Conservation (phyloP, 2,797 vertebrate species). For the Pelodytes ibericus region DNA sequence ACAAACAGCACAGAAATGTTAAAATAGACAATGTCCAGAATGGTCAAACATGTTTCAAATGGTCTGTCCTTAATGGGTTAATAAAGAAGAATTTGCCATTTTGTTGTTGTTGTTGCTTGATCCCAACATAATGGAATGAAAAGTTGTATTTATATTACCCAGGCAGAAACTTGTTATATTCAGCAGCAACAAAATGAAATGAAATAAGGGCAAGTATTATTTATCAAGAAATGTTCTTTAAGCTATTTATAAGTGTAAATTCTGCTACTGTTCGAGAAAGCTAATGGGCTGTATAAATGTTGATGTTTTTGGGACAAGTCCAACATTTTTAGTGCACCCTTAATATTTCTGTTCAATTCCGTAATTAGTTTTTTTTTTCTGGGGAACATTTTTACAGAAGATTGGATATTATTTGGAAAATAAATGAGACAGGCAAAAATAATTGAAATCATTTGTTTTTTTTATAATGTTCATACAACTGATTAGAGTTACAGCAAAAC, state of each 20-base stretch:
- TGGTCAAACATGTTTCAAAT: too few relatives aligned
- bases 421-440: conserved; percentile 31
- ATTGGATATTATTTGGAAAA: conserved; percentile 38
- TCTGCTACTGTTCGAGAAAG: conserved; percentile 24
- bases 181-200: not conserved
- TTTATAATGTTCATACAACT: conserved; percentile 32
- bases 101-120: too few relatives aligned
- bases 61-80: too few relatives aligned
- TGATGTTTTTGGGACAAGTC: conserved; percentile 37
- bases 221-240: not conserved
- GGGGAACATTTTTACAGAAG: conserved; percentile 15
- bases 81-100: too few relatives aligned
- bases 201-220: not conserved
- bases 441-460: conserved; percentile 48
- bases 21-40: too few relatives aligned
- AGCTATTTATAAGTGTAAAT: conserved; percentile 20
- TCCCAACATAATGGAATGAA: too few relatives aligned
- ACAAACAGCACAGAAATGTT: too few relatives aligned
- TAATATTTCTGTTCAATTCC: conserved; percentile 25
- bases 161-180: too few relatives aligned
- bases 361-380: conserved; percentile 26
- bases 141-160: too few relatives aligned
- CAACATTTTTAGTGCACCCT: conserved; percentile 7
- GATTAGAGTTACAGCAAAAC: conserved; percentile 29
- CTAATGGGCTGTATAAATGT: conserved; percentile 1